Conservation (phyloP, 1,140 invertebrate genomes). For the Pachypsylla venusta region DNA sequence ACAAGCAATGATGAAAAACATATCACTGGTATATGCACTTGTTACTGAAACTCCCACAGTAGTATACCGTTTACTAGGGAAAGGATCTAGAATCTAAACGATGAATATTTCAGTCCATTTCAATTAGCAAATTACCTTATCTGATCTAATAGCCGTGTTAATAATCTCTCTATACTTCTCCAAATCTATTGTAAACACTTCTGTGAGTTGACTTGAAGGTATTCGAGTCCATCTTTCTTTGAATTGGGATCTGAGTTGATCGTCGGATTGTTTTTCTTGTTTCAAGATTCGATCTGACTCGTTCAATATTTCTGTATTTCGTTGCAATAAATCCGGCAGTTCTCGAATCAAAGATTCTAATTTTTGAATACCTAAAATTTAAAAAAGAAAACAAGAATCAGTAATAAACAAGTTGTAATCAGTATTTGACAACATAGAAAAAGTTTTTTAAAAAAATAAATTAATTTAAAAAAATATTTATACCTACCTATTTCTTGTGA, state of each 20-base stretch:
- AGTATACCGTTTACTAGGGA: constrained; percentile 35
- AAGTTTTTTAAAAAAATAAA: too few relatives aligned
- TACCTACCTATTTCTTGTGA: too few relatives aligned
- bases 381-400: neutral
- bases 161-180: constrained; percentile 87
- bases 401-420: constrained; percentile 6
- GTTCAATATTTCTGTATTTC: constrained; percentile 91
- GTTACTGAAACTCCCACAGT: neutral
- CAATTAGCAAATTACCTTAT: constrained; percentile 35
- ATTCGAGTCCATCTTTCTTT: constrained; percentile 83
- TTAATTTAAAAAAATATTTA: too few relatives aligned
- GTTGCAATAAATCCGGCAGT: constrained; percentile 72
- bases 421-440: too few relatives aligned
- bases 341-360: constrained; percentile 51
- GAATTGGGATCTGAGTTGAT: constrained; percentile 75
- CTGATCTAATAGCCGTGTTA: constrained; percentile 69
- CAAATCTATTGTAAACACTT: constrained; percentile 69
- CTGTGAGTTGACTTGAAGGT: constrained; percentile 72
- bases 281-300: constrained; percentile 78
- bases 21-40: too few relatives aligned
- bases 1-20: too few relatives aligned
- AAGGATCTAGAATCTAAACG: neutral
- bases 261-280: constrained; percentile 84
- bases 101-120: constrained; percentile 3
- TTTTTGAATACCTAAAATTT: constrained; percentile 23